phyloP scores from a whole-genome alignment of 1,140 invertebrate genomes.

The Cydia strobilella region DNA sequence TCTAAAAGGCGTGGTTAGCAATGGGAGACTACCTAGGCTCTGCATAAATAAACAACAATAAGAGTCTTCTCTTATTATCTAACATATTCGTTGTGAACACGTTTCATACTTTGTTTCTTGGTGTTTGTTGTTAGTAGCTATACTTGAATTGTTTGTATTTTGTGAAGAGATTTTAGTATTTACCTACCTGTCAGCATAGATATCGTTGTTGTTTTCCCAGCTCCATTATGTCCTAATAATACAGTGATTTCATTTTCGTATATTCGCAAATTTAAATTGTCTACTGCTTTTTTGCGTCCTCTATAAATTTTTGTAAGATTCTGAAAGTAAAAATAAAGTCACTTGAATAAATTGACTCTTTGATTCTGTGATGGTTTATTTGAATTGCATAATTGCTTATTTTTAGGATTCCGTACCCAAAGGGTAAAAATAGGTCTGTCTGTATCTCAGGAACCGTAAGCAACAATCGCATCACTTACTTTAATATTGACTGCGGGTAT shows the following conservation, averaged over 20 bases:
- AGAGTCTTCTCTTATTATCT: no score
- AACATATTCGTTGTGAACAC: neutral
- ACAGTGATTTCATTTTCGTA: slow-evolving; percentile 85
- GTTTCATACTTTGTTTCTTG: neutral
- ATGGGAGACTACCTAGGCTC: no score
- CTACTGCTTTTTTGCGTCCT: slow-evolving; percentile 82
- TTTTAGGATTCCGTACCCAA: no score
- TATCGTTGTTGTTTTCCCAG: slow-evolving; percentile 89
- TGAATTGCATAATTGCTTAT: no score
- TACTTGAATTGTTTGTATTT: neutral
- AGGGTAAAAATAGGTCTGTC: no score
- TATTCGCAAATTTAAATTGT: slow-evolving; percentile 87
- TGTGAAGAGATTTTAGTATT: neutral
- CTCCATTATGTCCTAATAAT: slow-evolving; percentile 89
- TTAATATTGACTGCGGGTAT: slow-evolving; percentile 68
- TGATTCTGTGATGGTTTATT: neutral
- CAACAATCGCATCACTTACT: slow-evolving; percentile 41
- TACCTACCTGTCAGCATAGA: slow-evolving; percentile 89
- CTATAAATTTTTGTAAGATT: slow-evolving; percentile 80
- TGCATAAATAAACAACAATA: no score
- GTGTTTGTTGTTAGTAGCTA: neutral
- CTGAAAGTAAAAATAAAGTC: slow-evolving; percentile 49
- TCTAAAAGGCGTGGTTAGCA: no score
- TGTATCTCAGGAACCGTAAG: no score
- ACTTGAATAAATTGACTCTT: neutral